These are phyloP conservation scores for Macroramphosus scolopax DNA, from an alignment of 2,797 vertebrate genomes.

Conservation along the genomic window DNA sequence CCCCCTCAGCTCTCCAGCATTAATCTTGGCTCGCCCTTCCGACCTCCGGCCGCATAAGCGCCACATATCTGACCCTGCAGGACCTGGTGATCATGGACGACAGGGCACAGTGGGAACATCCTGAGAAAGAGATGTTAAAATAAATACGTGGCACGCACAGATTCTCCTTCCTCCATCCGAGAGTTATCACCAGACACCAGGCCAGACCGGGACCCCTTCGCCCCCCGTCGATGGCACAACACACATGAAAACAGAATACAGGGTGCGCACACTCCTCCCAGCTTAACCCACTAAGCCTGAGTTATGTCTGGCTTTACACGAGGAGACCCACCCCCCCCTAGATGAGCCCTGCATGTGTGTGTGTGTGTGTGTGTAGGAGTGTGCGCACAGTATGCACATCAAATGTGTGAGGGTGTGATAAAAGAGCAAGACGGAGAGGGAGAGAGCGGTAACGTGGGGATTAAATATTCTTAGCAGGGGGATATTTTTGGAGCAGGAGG, in stretches of 20 bases:
- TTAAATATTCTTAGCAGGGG: conserved; percentile 74
- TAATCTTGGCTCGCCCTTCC: conserved; percentile 49
- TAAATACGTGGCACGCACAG: not conserved
- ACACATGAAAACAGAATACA: conserved; percentile 21
- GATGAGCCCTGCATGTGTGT: conserved; percentile 1
- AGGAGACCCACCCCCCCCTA: not conserved
- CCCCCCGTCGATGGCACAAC: conserved; percentile 9
- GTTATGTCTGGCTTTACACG: conserved; percentile 43
- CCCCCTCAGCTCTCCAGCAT: not conserved
- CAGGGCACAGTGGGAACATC: not conserved
- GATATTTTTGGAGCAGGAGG: conserved; percentile 72
- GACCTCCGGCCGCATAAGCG: conserved; percentile 9
- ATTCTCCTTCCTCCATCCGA: not conserved
- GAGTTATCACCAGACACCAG: conserved; percentile 13
- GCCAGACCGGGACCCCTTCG: conserved; percentile 7
- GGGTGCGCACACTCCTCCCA: conserved; percentile 28
- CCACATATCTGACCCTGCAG: conserved; percentile 8
- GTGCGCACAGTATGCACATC: conserved; percentile 8
- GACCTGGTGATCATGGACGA: conserved; percentile 1
- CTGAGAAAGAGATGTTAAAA: not conserved
- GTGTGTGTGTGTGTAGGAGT: conserved; percentile 7
- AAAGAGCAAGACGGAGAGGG: conserved; percentile 23
- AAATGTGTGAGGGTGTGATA: conserved; percentile 48
- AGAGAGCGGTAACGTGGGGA: conserved; percentile 54
- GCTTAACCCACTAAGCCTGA: conserved; percentile 56